Evolutionary conservation across 2,888 invertebrate genomes (phyloP).

Genomic region (Lumbricus terrestris): DNA sequence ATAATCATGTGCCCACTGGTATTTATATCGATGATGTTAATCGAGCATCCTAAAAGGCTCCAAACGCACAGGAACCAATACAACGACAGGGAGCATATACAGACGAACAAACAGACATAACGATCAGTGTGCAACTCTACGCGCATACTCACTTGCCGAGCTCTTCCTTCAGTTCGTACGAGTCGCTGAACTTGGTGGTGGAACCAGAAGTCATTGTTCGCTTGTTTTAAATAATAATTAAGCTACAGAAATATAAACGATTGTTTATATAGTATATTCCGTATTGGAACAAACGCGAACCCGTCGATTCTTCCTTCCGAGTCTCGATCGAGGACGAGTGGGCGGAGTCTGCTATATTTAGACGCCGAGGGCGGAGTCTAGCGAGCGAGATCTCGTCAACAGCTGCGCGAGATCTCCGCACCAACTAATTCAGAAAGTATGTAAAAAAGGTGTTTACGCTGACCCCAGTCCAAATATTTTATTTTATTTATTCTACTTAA

Average conservation of each 20-base stretch:
- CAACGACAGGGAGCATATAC: not conserved
- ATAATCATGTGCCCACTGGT: not conserved
- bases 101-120: not conserved
- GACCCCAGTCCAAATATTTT: not conserved
- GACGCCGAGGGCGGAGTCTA: not conserved
- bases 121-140: not conserved
- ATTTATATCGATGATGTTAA: not conserved
- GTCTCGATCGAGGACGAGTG: slow-evolving; percentile 3
- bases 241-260: not conserved
- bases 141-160: slow-evolving; percentile 86
- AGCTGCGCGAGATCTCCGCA: not conserved
- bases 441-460: not conserved
- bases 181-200: slow-evolving; percentile 84
- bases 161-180: slow-evolving; percentile 99
- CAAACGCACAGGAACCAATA: not conserved
- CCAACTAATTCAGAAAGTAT: not conserved
- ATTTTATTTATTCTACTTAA: too few relatives aligned
- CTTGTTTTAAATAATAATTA: not conserved
- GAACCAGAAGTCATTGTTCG: slow-evolving; percentile 25
- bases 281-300: not conserved
- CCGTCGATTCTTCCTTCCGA: not conserved
- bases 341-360: not conserved
- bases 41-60: not conserved
- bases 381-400: not conserved
- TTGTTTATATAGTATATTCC: not conserved